phyloP scores from a whole-genome alignment of 2,888 invertebrate species.

The Drosophila picticornis region DNA sequence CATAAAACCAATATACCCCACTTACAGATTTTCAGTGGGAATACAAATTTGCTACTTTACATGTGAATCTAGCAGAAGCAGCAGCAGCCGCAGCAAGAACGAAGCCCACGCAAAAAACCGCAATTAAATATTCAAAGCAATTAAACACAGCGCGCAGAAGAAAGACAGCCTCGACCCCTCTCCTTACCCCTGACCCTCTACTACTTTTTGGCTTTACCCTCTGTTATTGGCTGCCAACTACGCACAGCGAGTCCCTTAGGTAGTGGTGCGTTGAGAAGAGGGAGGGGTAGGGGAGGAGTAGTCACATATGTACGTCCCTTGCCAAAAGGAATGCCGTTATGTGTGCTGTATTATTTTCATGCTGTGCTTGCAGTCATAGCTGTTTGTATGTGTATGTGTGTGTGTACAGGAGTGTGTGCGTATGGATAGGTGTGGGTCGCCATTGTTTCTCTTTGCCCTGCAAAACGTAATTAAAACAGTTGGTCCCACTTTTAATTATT shows the following conservation, averaged over 20 bases:
- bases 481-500: slow-evolving; percentile 76
- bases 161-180: background rate
- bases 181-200: background rate
- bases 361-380: slow-evolving; percentile 27
- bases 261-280: slow-evolving; percentile 14
- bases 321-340: slow-evolving; percentile 28
- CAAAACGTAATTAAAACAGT: slow-evolving; percentile 76
- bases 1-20: background rate
- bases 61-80: slow-evolving; percentile 11
- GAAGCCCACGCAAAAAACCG: slow-evolving; percentile 37
- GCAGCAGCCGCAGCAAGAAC: slow-evolving; percentile 18
- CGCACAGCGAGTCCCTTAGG: slow-evolving; percentile 45
- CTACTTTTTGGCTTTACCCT: slow-evolving; percentile 9
- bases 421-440: slow-evolving; percentile 5
- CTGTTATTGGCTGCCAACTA: slow-evolving; percentile 57
- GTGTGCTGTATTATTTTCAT: slow-evolving; percentile 55
- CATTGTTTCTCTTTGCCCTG: slow-evolving; percentile 25
- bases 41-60: slow-evolving; percentile 12
- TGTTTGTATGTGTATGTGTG: slow-evolving; percentile 10
- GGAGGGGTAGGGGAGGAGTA: background rate
- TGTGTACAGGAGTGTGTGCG: slow-evolving; percentile 16
- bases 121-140: slow-evolving; percentile 73
- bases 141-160: slow-evolving; percentile 44
- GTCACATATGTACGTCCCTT: slow-evolving; percentile 36
- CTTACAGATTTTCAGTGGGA: background rate